phyloP scores from a whole-genome alignment of 2,113 vertebrate species.

The Toxotes chatareus region DNA sequence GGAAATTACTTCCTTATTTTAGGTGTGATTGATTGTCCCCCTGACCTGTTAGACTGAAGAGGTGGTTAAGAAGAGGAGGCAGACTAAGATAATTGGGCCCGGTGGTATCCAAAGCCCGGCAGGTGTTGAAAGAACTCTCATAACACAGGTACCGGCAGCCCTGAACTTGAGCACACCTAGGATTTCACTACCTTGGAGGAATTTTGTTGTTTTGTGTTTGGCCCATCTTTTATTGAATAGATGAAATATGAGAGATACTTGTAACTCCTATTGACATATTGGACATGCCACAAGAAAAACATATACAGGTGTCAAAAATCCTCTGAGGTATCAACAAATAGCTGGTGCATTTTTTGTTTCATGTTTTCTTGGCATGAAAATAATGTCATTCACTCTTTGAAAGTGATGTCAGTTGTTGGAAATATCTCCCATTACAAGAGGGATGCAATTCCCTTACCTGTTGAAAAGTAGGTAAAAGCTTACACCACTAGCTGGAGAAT shows the following conservation, averaged over 20 bases:
- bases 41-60: constrained; percentile 81
- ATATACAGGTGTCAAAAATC: constrained; percentile 67
- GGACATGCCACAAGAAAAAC: constrained; percentile 68
- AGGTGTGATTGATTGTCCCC: constrained; percentile 83
- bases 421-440: constrained; percentile 55
- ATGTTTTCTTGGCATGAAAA: constrained; percentile 70
- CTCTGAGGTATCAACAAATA: constrained; percentile 65
- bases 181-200: constrained; percentile 80
- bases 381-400: constrained; percentile 66
- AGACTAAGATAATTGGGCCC: constrained; percentile 83
- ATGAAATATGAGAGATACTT: constrained; percentile 72
- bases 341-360: constrained; percentile 62
- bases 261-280: constrained; percentile 74
- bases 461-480: constrained; percentile 60
- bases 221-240: constrained; percentile 76
- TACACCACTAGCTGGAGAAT: constrained; percentile 38
- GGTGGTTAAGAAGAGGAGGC: constrained; percentile 79
- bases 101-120: constrained; percentile 80
- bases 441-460: constrained; percentile 60
- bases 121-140: constrained; percentile 77
- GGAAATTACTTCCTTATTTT: constrained; percentile 84
- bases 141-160: constrained; percentile 72
- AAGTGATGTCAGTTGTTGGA: constrained; percentile 65
- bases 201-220: constrained; percentile 75
- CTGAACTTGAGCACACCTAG: constrained; percentile 76